These are phyloP conservation scores for Plebejus melissa DNA, from an alignment of 2,888 invertebrate genomes.

Conservation along the genomic window DNA sequence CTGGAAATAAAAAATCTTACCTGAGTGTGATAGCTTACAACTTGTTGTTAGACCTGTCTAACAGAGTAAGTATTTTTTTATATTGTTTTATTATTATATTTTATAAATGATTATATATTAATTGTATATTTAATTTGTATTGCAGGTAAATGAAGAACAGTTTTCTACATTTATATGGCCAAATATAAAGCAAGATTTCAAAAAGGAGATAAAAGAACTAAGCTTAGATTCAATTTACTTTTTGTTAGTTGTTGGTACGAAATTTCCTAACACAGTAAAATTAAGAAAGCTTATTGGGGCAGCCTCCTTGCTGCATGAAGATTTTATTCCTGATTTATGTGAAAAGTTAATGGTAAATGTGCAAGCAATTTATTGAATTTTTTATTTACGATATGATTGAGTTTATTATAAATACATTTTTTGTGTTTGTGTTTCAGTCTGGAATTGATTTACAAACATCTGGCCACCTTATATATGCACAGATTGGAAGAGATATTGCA, in stretches of 20 bases:
- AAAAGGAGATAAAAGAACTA: slow-evolving; percentile 81
- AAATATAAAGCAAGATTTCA: slow-evolving; percentile 77
- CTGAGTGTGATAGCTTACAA: slow-evolving; percentile 79
- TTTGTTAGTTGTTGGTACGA: slow-evolving; percentile 66
- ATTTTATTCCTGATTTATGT: slow-evolving; percentile 76
- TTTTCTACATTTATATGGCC: slow-evolving; percentile 81
- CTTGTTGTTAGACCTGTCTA: slow-evolving; percentile 80
- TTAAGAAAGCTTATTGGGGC: slow-evolving; percentile 78
- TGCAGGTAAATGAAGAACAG: slow-evolving; percentile 72
- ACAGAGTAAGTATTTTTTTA: slow-evolving; percentile 59
- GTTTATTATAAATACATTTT: background rate
- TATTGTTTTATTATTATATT: background rate
- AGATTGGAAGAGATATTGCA: slow-evolving; percentile 76
- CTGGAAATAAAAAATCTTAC: slow-evolving; percentile 82
- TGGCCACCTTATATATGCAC: slow-evolving; percentile 82
- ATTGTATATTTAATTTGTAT: background rate
- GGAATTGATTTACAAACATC: slow-evolving; percentile 78
- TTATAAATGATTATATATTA: background rate
- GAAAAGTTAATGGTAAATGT: slow-evolving; percentile 81
- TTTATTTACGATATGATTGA: background rate
- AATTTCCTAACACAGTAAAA: slow-evolving; percentile 71
- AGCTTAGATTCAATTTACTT: slow-evolving; percentile 82
- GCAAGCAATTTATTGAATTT: slow-evolving; percentile 28
- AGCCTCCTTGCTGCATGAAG: slow-evolving; percentile 77
- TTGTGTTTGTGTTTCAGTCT: slow-evolving; percentile 66